These are phyloP conservation scores for Cyclophora albipunctata DNA, from an alignment of 2,888 invertebrate species.

Conservation along the genomic window DNA sequence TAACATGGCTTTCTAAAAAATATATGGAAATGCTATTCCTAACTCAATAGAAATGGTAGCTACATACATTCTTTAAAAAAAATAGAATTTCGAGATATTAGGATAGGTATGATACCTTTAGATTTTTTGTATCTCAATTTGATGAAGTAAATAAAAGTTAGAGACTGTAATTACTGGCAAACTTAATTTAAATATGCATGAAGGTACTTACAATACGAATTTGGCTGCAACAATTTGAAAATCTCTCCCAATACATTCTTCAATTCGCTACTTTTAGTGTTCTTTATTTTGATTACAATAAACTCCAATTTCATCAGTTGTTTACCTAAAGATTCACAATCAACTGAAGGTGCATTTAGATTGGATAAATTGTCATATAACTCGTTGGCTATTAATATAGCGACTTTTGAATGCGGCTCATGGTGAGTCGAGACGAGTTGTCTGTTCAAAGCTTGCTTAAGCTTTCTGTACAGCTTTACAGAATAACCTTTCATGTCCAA, in stretches of 20 bases:
- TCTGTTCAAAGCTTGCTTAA: slow-evolving; percentile 32
- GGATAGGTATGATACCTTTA: too few species aligned
- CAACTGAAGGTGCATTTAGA: slow-evolving; percentile 56
- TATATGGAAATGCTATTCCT: too few species aligned
- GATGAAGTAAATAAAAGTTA: too few species aligned
- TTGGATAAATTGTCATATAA: slow-evolving; percentile 54
- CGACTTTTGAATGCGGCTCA: slow-evolving; percentile 54
- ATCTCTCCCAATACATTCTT: slow-evolving; percentile 37
- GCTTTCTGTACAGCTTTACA: slow-evolving; percentile 33
- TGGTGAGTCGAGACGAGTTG: slow-evolving; percentile 44
- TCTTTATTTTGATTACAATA: slow-evolving; percentile 46
- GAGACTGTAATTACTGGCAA: too few species aligned
- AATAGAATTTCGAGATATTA: too few species aligned
- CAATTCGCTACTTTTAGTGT: slow-evolving; percentile 38
- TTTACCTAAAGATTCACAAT: slow-evolving; percentile 52
- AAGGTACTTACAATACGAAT: slow-evolving; percentile 61
- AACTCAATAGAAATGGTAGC: too few species aligned
- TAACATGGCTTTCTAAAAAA: too few species aligned
- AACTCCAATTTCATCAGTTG: slow-evolving; percentile 54
- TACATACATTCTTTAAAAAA: too few species aligned
- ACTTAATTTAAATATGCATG: neutral
- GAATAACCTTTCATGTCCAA: slow-evolving; percentile 49
- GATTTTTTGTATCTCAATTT: too few species aligned
- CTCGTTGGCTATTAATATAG: slow-evolving; percentile 62
- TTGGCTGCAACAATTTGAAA: slow-evolving; percentile 42